Evolutionary conservation across 2,888 invertebrate species (phyloP).

Genomic region (Kuschelorhynchus macadamiae): DNA sequence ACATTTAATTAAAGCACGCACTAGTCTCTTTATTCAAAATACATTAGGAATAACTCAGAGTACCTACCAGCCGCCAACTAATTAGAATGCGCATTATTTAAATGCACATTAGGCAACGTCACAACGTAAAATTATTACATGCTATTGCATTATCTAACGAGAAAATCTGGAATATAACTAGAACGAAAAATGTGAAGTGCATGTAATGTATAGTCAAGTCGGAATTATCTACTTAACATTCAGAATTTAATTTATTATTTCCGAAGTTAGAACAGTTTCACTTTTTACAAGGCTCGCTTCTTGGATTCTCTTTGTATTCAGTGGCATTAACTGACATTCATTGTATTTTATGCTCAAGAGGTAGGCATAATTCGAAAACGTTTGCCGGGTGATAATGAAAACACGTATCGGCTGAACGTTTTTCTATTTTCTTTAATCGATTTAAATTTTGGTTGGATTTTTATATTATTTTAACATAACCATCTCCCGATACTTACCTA

Average conservation of each 20-base stretch:
- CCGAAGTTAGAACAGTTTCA: conserved; percentile 30
- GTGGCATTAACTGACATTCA: not conserved
- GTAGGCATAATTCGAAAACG: no score
- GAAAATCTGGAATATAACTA: conserved; percentile 32
- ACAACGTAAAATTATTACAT: conserved; percentile 20
- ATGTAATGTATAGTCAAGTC: conserved; percentile 29
- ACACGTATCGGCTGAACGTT: no score
- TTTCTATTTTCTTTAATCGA: no score
- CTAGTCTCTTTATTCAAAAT: no score
- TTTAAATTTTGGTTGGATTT: not conserved
- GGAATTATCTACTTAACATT: conserved; percentile 38
- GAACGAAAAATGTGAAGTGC: conserved; percentile 36
- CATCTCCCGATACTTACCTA: no score
- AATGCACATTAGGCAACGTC: conserved; percentile 14
- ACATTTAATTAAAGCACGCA: no score
- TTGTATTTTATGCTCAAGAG: no score
- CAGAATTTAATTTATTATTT: conserved; percentile 36
- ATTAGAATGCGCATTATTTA: conserved; percentile 25
- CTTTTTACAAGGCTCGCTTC: conserved; percentile 21
- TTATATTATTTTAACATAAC: no score
- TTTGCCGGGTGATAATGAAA: no score
- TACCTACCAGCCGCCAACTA: no score
- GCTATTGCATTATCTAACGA: conserved; percentile 31
- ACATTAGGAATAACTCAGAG: no score
- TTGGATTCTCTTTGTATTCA: conserved; percentile 2